Evolutionary conservation across 2,797 vertebrate species (phyloP).

Genomic region (Sparidentex hasta): DNA sequence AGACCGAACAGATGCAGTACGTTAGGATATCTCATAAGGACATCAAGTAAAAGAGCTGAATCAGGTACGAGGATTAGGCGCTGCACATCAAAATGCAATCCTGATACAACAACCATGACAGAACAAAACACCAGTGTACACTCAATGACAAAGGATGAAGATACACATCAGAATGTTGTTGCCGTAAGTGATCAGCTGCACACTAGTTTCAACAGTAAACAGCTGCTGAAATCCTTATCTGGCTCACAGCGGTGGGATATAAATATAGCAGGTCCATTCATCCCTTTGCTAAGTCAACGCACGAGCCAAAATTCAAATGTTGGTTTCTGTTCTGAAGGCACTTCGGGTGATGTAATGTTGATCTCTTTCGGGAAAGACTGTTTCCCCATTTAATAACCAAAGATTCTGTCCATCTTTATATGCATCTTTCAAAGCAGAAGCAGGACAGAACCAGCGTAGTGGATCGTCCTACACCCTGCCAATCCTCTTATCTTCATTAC

Average conservation of each 20-base stretch:
- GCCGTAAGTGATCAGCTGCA: conserved; percentile 18
- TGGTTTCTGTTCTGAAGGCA: conserved; percentile 15
- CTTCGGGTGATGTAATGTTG: conserved; percentile 1
- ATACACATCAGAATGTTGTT: conserved; percentile 26
- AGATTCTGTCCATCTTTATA: conserved; percentile 18
- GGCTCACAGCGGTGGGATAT: conserved; percentile 20
- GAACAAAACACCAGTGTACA: conserved; percentile 18
- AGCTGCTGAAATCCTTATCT: conserved; percentile 19
- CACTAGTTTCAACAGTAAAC: neutral
- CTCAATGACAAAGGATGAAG: conserved; percentile 26
- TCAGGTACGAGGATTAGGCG: conserved; percentile 3
- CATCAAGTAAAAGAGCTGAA: conserved; percentile 21
- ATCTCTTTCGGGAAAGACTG: conserved; percentile 25
- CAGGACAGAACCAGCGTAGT: conserved; percentile 28
- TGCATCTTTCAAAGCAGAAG: conserved; percentile 28
- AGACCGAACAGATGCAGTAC: conserved; percentile 6
- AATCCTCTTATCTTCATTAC: conserved; percentile 53
- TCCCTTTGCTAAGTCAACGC: conserved; percentile 9
- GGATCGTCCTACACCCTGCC: conserved; percentile 14
- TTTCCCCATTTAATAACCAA: conserved; percentile 22
- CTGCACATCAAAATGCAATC: conserved; percentile 27
- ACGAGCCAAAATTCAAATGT: conserved; percentile 13
- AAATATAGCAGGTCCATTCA: conserved; percentile 26
- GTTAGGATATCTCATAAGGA: conserved; percentile 6
- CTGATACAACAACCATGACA: conserved; percentile 20